phyloP scores from a whole-genome alignment of 2,888 invertebrate species.

The Ophioninae sp. region DNA sequence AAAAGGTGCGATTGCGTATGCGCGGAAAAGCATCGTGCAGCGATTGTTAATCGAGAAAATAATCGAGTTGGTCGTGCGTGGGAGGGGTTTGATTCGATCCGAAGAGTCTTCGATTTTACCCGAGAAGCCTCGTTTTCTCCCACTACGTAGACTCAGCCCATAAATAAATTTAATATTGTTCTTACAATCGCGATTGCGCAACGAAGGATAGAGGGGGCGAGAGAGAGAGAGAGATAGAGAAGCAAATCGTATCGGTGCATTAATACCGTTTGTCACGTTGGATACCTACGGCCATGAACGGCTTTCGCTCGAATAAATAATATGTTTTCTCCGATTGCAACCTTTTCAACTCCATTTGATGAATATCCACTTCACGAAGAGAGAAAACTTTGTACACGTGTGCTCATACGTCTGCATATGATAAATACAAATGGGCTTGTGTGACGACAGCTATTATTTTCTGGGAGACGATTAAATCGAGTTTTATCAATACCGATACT shows the following conservation, averaged over 20 bases:
- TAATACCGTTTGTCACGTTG: constrained; percentile 56
- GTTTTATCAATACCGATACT: background rate
- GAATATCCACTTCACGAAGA: constrained; percentile 44
- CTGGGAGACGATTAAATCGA: background rate
- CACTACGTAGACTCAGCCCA: constrained; percentile 63
- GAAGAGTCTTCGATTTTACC: constrained; percentile 39
- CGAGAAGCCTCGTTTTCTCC: constrained; percentile 55
- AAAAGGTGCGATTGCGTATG: background rate
- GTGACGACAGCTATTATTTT: background rate
- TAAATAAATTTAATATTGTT: constrained; percentile 75
- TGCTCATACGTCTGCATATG: background rate
- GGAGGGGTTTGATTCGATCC: background rate
- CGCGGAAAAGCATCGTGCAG: background rate
- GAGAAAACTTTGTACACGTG: background rate
- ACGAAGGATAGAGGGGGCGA: constrained; percentile 57
- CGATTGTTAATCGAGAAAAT: constrained; percentile 5
- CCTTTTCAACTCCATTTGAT: constrained; percentile 56
- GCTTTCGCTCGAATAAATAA: constrained; percentile 57
- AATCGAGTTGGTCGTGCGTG: constrained; percentile 4
- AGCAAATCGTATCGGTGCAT: constrained; percentile 56
- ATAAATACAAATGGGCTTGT: background rate
- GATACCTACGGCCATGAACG: constrained; percentile 61
- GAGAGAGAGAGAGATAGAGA: constrained; percentile 21
- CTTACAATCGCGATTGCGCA: constrained; percentile 72
- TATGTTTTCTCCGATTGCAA: constrained; percentile 55